phyloP scores from a whole-genome alignment of 2,888 invertebrate species.

The Cordylochernes scorpioides region DNA sequence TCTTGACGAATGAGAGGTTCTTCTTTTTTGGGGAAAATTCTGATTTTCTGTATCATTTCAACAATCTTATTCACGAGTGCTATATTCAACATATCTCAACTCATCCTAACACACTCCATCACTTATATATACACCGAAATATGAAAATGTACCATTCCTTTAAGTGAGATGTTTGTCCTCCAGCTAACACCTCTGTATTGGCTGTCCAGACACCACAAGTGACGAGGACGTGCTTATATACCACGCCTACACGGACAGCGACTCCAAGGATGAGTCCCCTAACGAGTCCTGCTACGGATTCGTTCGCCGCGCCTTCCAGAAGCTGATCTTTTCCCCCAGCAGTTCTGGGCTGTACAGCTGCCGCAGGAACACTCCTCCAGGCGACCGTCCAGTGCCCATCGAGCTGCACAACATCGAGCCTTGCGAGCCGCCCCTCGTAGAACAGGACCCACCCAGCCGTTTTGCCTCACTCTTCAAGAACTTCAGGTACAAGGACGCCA shows the following conservation, averaged over 20 bases:
- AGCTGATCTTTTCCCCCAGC: constrained; percentile 11
- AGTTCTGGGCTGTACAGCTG: constrained; percentile 1
- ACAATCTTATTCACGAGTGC: too few relatives aligned
- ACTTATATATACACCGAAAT: too few relatives aligned
- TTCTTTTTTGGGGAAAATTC: too few relatives aligned
- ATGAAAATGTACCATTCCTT: too few relatives aligned
- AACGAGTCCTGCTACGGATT: constrained; percentile 84
- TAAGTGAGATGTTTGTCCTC: too few relatives aligned
- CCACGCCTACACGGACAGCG: constrained; percentile 34
- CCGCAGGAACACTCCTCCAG: constrained; percentile 16
- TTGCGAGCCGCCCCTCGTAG: constrained; percentile 3
- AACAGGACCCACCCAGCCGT: background rate
- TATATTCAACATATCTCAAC: too few relatives aligned
- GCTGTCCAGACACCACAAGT: too few relatives aligned
- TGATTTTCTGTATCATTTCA: too few relatives aligned
- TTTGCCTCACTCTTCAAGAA: constrained; percentile 9
- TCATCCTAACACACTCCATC: too few relatives aligned
- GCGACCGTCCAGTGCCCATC: constrained; percentile 53
- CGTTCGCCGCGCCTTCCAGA: constrained; percentile 51
- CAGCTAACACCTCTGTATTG: too few relatives aligned
- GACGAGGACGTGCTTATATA: constrained; percentile 31
- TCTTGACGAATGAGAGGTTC: too few relatives aligned
- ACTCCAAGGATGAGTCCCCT: constrained; percentile 59
- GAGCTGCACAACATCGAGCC: constrained; percentile 49
- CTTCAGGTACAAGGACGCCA: too few relatives aligned